Evolutionary conservation across 1,140 invertebrate species (phyloP).

Genomic region (Lanistes nyassanus): DNA sequence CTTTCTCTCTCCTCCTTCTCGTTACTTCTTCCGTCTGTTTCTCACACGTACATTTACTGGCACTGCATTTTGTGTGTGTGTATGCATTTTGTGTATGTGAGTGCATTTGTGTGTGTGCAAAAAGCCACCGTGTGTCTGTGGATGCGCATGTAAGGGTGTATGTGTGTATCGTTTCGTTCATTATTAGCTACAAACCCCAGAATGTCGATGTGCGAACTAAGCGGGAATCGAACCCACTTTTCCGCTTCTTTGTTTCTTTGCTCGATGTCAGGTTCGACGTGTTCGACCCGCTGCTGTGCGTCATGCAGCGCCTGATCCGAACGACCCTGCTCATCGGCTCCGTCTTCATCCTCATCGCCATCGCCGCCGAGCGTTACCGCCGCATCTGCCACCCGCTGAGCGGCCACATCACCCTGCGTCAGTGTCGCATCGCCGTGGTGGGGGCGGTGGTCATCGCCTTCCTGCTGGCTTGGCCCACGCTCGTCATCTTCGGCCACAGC

Average conservation of each 20-base stretch:
- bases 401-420: constrained; percentile 29
- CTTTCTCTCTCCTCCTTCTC: too few relatives aligned
- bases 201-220: too few relatives aligned
- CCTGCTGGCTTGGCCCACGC: constrained; percentile 37
- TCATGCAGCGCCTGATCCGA: constrained; percentile 36
- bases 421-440: constrained; percentile 28
- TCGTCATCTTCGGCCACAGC: constrained; percentile 25
- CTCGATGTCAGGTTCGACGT: neutral
- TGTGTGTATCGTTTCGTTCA: neutral
- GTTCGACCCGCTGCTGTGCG: constrained; percentile 32
- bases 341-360: constrained; percentile 39
- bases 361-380: constrained; percentile 41
- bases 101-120: neutral
- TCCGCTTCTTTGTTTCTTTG: neutral
- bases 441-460: constrained; percentile 29
- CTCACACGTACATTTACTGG: too few relatives aligned
- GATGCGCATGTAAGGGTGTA: constrained; percentile 4
- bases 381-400: constrained; percentile 37
- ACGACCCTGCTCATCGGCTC: constrained; percentile 32
- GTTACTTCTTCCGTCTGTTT: too few relatives aligned
- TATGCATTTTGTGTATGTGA: constrained; percentile 10
- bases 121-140: neutral
- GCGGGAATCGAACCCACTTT: too few relatives aligned
- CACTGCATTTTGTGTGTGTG: constrained; percentile 14
- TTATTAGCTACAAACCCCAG: too few relatives aligned